phyloP scores from a whole-genome alignment of 2,888 invertebrate genomes.

The Diogma glabrata region DNA sequence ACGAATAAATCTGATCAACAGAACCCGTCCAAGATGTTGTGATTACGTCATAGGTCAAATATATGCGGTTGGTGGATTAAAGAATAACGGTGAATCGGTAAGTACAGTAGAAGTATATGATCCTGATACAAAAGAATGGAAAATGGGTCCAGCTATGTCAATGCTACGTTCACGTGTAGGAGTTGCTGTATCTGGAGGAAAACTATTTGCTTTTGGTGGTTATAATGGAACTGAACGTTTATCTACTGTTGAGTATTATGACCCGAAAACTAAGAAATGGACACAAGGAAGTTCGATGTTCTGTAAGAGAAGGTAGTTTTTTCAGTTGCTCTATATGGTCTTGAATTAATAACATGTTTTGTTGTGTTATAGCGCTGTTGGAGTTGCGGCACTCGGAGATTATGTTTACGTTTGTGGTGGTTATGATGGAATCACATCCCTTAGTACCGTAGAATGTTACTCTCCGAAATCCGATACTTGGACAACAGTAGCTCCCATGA shows the following conservation, averaged over 20 bases:
- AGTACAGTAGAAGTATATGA: constrained; percentile 78
- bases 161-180: constrained; percentile 73
- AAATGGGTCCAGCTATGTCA: constrained; percentile 68
- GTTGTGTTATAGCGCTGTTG: constrained; percentile 70
- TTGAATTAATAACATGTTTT: not conserved
- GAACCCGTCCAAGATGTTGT: constrained; percentile 62
- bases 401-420: constrained; percentile 76
- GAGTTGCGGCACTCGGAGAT: constrained; percentile 67
- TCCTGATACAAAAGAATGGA: constrained; percentile 58
- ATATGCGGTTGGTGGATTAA: constrained; percentile 77
- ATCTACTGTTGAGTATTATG: constrained; percentile 74
- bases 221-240: constrained; percentile 75
- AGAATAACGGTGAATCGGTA: constrained; percentile 70
- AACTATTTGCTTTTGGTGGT: constrained; percentile 70
- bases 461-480: constrained; percentile 61
- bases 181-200: constrained; percentile 69
- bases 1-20: too few relatives aligned
- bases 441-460: constrained; percentile 71
- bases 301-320: constrained; percentile 57
- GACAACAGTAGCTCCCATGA: constrained; percentile 48
- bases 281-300: constrained; percentile 67
- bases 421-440: constrained; percentile 72
- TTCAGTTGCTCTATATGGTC: not conserved
- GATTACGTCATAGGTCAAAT: constrained; percentile 66
- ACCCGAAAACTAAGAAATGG: constrained; percentile 62